Base-by-base conservation (phyloP, 1,140 invertebrate genomes). In the Leptonema lineaticorne region DNA sequence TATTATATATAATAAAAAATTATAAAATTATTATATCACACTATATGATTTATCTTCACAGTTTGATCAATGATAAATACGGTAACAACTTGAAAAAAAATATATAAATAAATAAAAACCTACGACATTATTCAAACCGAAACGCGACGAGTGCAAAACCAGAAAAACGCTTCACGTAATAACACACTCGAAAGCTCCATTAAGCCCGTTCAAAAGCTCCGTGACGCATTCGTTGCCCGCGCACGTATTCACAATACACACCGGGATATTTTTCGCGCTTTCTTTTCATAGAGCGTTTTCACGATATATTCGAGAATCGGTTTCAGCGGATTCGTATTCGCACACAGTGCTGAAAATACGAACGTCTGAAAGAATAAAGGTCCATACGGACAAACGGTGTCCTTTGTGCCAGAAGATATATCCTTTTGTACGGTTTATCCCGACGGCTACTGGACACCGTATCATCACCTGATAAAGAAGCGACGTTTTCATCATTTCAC, bases 381-480 rank as follows among this genome's bases (percentile, higher is more conserved):
- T 2, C 27, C 20, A 53, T 53, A 26, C 50, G 24, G 27, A 24
- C 27, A 53, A 53, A 26, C 50, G 14, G 20, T 11, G 27, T 22
- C 22, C 22, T 26, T 53, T 53, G 22, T 26, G 20, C 37, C 50
- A 8, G 9, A 1, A 24, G 9, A 5, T 26, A n/a, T n/a, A n/a
- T n/a, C 9, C 20, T 24, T 26, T 26, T 53, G 50, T 53, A n/a
- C 20, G 22, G 24, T 8, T 26, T 7, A 53, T 26, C 20, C 22
- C 27, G 22, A 53, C 50, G 14, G 50, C 27, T 20, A 53, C 50
- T 53, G 22, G 22, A 53, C 22, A 53, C 50, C 9, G 22, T 53
- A n/a, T n/a, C n/a, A 53, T 53, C 37, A 45, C 37, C 37, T 45
- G 37, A 45, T 45, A 45, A 45, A 45, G 37, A 45, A 45, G 16